Evolutionary conservation across 2,888 invertebrate genomes (phyloP).

Genomic region (Cyrtodaria siliqua): DNA sequence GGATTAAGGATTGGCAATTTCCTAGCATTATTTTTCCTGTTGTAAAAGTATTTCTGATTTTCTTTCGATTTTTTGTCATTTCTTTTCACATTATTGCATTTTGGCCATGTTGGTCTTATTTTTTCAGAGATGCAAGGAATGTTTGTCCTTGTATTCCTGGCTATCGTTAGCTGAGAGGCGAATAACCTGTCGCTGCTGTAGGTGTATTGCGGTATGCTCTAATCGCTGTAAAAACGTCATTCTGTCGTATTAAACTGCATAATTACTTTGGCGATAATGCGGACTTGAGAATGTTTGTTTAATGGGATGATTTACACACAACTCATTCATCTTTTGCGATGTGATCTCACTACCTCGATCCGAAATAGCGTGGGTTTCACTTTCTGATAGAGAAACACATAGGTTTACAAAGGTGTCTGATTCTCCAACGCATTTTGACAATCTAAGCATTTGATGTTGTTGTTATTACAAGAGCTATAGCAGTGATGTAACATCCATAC

Average conservation of each 20-base stretch:
- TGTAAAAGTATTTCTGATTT: not conserved
- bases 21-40: too few species aligned
- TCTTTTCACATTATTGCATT: not conserved
- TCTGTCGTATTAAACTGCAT: conserved; percentile 48
- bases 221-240: conserved; percentile 31
- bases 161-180: conserved; percentile 45
- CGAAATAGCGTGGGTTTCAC: too few species aligned
- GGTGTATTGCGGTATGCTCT: conserved; percentile 43
- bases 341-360: conserved; percentile 54
- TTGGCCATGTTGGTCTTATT: conserved; percentile 38
- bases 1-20: too few species aligned
- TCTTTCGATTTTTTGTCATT: conserved; percentile 3
- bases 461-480: too few species aligned
- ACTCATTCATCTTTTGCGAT: conserved; percentile 30
- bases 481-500: too few species aligned
- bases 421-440: too few species aligned
- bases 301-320: conserved; percentile 33
- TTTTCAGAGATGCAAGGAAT: conserved; percentile 17
- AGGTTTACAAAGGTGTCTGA: too few species aligned
- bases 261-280: conserved; percentile 44
- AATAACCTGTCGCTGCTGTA: conserved; percentile 22
- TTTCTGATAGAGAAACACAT: too few species aligned
- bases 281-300: conserved; percentile 1
- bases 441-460: too few species aligned
- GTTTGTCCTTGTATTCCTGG: conserved; percentile 23